Evolutionary conservation across 2,888 invertebrate species (phyloP).

Genomic region (Lumbricus terrestris): DNA sequence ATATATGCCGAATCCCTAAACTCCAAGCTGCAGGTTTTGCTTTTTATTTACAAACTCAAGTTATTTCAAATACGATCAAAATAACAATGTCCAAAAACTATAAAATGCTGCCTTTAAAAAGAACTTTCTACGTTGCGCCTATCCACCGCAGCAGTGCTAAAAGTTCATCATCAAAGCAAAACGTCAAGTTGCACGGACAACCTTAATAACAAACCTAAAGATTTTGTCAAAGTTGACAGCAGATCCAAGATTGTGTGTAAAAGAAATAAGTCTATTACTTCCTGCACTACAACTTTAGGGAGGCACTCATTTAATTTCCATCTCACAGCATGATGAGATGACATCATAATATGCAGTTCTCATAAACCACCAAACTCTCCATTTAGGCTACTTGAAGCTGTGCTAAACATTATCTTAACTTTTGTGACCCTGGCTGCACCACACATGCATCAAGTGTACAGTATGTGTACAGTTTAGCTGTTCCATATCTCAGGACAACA

Average conservation of each 20-base stretch:
- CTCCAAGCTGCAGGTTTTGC: neutral
- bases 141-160: neutral
- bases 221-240: neutral
- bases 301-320: neutral
- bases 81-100: neutral
- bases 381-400: neutral
- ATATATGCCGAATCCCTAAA: neutral
- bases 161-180: neutral
- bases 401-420: neutral
- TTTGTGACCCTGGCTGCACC: neutral
- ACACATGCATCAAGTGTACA: no score
- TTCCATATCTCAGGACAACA: neutral
- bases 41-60: slow-evolving; percentile 3
- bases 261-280: neutral
- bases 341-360: no score
- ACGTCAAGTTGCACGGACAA: neutral
- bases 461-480: neutral
- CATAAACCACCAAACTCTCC: neutral
- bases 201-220: neutral
- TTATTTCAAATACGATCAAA: neutral
- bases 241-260: neutral
- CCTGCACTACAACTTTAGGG: neutral
- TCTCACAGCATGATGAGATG: neutral
- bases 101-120: neutral
- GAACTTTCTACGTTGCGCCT: neutral